Percentiles rank a stretch among this genome's conserved stretches.
These are phyloP conservation scores for Diachasmimorpha longicaudata DNA, from an alignment of 1,140 invertebrate genomes.

Conservation along the genomic window DNA sequence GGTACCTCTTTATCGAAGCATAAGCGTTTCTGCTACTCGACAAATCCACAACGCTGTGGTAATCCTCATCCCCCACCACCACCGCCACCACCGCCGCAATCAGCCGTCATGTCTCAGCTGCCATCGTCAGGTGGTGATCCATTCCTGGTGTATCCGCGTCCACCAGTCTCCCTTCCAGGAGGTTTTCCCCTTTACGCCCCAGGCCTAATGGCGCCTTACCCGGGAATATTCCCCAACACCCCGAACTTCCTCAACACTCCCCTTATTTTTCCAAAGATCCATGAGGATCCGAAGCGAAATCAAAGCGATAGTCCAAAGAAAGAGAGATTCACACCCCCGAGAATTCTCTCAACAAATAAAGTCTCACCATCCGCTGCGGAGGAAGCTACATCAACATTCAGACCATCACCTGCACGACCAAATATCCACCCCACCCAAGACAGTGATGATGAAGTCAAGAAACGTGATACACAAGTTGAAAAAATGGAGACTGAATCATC, in stretches of 20 bases:
- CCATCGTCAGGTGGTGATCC: slow-evolving; percentile 67
- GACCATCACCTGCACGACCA: slow-evolving; percentile 70
- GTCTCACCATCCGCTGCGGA: slow-evolving; percentile 71
- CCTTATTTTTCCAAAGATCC: slow-evolving; percentile 63
- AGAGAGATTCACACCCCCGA: slow-evolving; percentile 61
- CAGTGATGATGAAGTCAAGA: slow-evolving; percentile 43
- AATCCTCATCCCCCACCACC: slow-evolving; percentile 60
- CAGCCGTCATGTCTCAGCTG: slow-evolving; percentile 61
- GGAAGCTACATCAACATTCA: slow-evolving; percentile 68
- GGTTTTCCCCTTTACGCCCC: slow-evolving; percentile 63
- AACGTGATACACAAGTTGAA: slow-evolving; percentile 29
- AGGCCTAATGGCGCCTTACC: slow-evolving; percentile 59
- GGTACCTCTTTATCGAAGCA: slow-evolving; percentile 84
- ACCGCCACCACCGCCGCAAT: slow-evolving; percentile 52
- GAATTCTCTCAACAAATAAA: slow-evolving; percentile 54
- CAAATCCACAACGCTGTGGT: slow-evolving; percentile 58
- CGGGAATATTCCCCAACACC: slow-evolving; percentile 66
- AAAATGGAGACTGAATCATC: slow-evolving; percentile 26
- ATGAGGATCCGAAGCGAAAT: slow-evolving; percentile 49
- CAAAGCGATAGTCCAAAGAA: slow-evolving; percentile 48
- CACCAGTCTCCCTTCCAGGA: slow-evolving; percentile 46
- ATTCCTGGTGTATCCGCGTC: slow-evolving; percentile 71
- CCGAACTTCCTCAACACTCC: slow-evolving; percentile 68
- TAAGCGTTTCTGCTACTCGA: slow-evolving; percentile 83
- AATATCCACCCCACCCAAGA: slow-evolving; percentile 51